Conservation (phyloP, 2,113 vertebrate species). For the Nothocercus nigrocapillus region DNA sequence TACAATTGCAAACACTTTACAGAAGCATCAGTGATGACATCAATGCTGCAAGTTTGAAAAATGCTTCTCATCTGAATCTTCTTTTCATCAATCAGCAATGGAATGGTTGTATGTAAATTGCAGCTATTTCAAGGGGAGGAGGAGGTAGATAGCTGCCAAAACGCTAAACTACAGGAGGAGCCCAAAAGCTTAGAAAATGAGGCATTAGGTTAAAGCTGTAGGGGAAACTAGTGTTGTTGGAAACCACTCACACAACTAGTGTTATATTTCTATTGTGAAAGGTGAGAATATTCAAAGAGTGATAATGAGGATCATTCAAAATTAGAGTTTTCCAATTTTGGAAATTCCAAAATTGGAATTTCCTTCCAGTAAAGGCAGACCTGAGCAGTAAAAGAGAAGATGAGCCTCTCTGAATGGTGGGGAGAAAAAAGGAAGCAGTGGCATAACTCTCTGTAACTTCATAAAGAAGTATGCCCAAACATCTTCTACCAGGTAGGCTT, state of each 20-base stretch:
- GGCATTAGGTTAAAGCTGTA: not conserved
- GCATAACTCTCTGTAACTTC: not conserved
- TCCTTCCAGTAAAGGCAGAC: not conserved
- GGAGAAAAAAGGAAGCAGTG: not conserved
- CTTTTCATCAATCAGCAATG: conserved; percentile 5
- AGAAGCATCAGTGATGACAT: not conserved
- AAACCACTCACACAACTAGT: not conserved
- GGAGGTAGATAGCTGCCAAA: not conserved
- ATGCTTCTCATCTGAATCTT: accelerated
- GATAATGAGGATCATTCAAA: not conserved
- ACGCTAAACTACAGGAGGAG: not conserved
- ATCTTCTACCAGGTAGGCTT: not conserved
- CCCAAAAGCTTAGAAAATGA: not conserved
- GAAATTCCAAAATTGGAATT: not conserved
- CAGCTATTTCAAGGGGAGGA: not conserved
- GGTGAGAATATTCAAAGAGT: not conserved
- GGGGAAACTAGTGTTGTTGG: not conserved
- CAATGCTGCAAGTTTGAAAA: conserved; percentile 21
- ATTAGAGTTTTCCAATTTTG: not conserved
- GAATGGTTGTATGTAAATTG: not conserved
- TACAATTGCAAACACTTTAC: not conserved
- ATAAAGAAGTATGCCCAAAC: accelerated
- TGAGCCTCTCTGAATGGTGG: not conserved
- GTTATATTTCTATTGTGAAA: not conserved
- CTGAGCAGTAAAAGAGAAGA: not conserved